These are phyloP conservation scores for Rhineura floridana DNA, from an alignment of 2,113 vertebrate species.

Conservation along the genomic window DNA sequence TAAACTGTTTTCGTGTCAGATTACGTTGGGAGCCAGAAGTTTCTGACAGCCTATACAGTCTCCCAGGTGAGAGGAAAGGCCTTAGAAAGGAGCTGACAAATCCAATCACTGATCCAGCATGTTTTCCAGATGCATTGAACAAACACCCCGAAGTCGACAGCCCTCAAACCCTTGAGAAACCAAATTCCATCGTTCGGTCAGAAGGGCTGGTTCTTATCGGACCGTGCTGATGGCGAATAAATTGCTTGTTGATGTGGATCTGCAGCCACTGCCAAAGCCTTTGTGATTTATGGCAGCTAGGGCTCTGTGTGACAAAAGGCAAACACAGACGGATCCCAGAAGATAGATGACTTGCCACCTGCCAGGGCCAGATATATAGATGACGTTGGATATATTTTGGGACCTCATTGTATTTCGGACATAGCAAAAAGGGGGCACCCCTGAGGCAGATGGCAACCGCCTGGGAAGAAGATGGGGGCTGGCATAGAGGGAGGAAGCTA, in stretches of 20 bases:
- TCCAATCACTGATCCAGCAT: background rate
- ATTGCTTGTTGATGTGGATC: constrained; percentile 54
- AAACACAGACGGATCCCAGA: constrained; percentile 52
- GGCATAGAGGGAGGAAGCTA: background rate
- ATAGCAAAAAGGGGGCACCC: background rate
- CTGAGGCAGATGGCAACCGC: background rate
- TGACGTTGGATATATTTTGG: constrained; percentile 23
- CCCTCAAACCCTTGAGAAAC: background rate
- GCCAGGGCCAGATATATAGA: constrained; percentile 38
- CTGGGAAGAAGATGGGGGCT: background rate
- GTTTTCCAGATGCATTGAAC: constrained; percentile 8
- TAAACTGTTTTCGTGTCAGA: background rate
- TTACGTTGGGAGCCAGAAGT: background rate
- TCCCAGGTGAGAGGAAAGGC: background rate
- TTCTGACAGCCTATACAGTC: background rate
- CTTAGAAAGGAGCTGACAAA: background rate
- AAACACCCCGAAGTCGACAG: background rate
- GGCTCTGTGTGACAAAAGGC: constrained; percentile 46
- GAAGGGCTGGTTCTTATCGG: constrained; percentile 38
- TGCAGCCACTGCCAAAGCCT: constrained; percentile 53
- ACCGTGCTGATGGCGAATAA: constrained; percentile 31
- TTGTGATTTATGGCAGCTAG: constrained; percentile 56
- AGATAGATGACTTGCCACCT: constrained; percentile 58
- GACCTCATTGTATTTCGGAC: constrained; percentile 23
- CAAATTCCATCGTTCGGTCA: background rate